phyloP scores from a whole-genome alignment of 2,113 vertebrate genomes.

The Bos javanicus region DNA sequence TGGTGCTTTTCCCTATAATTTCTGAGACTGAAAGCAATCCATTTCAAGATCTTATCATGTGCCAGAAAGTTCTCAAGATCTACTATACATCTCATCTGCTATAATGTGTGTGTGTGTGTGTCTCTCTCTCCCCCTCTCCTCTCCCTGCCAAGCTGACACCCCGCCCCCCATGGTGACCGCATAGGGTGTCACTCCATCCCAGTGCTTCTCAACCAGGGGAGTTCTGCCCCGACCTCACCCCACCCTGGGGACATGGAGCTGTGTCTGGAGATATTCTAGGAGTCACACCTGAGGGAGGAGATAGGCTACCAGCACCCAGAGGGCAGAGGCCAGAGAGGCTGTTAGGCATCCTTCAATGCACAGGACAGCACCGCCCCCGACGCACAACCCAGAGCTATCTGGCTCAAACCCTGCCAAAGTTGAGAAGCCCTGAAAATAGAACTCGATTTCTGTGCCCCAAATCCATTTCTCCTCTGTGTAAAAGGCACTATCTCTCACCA shows the following conservation, averaged over 20 bases:
- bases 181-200: neutral
- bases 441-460: neutral
- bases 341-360: rapidly evolving
- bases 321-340: neutral
- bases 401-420: rapidly evolving
- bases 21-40: neutral
- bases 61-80: neutral
- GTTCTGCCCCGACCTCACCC: neutral
- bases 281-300: neutral
- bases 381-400: neutral
- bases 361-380: neutral
- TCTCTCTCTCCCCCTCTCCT: neutral
- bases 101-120: neutral
- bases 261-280: neutral
- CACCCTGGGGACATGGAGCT: neutral
- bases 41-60: neutral
- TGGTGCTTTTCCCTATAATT: neutral
- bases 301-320: too few relatives aligned
- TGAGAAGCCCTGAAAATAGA: neutral
- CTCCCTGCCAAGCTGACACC: neutral
- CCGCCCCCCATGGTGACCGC: rapidly evolving
- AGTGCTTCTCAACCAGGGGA: neutral
- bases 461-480: neutral
- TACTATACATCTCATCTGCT: neutral
- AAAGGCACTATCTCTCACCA: neutral